A percentile compares a stretch with the other conserved stretches of the same genome.
phyloP scores from a whole-genome alignment of 1,140 invertebrate genomes.

The Magallana ariakensis region DNA sequence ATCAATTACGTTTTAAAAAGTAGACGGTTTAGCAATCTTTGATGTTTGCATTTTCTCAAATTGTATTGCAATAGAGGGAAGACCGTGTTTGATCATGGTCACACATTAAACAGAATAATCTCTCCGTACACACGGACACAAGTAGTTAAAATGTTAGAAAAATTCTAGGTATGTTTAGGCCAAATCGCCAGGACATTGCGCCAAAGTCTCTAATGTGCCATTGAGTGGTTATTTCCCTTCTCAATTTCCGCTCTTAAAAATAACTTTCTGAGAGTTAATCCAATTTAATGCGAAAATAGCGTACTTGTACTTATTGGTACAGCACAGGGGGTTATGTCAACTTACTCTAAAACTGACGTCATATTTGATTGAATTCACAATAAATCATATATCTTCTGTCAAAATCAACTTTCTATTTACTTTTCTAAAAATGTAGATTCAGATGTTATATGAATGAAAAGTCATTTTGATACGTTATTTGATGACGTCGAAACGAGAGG shows the following conservation, averaged over 20 bases:
- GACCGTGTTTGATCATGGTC: conserved; percentile 16
- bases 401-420: no score
- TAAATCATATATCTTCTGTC: no score
- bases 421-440: no score
- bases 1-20: conserved; percentile 32
- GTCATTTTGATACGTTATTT: no score
- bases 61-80: conserved; percentile 20
- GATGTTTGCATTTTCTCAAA: conserved; percentile 29
- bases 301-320: neutral
- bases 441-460: no score
- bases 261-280: conserved; percentile 14
- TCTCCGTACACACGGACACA: conserved; percentile 28
- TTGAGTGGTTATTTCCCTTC: neutral
- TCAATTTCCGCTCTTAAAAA: neutral
- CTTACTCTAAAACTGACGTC: no score
- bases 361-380: no score
- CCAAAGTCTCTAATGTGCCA: neutral
- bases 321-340: neutral
- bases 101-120: conserved; percentile 18
- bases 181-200: neutral
- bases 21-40: conserved; percentile 10
- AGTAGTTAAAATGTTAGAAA: conserved; percentile 6
- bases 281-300: neutral
- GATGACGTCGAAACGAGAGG: no score
- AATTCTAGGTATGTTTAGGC: conserved; percentile 2